phyloP scores from a whole-genome alignment of 2,113 vertebrate genomes.

The Conger conger region DNA sequence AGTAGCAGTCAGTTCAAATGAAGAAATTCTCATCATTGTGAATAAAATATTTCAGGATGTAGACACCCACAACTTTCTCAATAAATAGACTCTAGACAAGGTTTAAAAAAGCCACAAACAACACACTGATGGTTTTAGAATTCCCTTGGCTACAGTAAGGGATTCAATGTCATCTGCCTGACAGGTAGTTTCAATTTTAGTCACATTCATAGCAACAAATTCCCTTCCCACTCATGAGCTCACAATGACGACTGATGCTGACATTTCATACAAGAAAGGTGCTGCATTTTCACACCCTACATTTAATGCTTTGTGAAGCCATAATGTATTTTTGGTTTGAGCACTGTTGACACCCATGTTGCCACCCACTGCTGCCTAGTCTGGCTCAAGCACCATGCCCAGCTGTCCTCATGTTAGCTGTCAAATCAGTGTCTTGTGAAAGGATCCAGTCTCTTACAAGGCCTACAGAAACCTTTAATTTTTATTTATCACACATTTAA shows the following conservation, averaged over 20 bases:
- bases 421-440: neutral
- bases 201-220: neutral
- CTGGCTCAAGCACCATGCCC: neutral
- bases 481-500: conserved; percentile 88
- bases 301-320: neutral
- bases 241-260: neutral
- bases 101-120: neutral
- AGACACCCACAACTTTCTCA: no score
- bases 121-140: neutral
- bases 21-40: no score
- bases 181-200: neutral
- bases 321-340: neutral
- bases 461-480: conserved; percentile 70
- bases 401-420: neutral
- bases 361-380: neutral
- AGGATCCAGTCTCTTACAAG: conserved; percentile 20
- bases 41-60: no score
- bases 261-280: neutral
- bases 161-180: neutral
- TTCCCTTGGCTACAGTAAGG: neutral
- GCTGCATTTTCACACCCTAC: neutral
- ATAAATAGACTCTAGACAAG: no score
- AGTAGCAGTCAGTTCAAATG: no score
- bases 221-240: neutral
- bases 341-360: neutral